These are phyloP conservation scores for Papilio aristodemus DNA, from an alignment of 1,140 invertebrate species.

Conservation along the genomic window DNA sequence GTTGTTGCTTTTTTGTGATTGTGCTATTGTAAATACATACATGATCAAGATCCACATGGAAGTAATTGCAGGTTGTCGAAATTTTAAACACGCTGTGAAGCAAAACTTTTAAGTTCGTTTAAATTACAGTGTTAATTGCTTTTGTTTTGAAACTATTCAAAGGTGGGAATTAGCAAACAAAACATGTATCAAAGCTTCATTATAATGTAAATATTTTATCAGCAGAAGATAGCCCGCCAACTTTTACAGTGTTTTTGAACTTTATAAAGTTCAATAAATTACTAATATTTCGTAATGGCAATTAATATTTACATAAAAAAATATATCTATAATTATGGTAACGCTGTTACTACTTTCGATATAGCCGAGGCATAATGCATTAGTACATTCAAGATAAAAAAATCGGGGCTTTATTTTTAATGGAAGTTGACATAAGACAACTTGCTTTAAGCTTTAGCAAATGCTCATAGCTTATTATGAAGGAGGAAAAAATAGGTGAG, in stretches of 20 bases:
- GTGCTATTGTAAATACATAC: neutral
- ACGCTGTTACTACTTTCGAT: too few species aligned
- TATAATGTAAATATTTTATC: constrained; percentile 7
- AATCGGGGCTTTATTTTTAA: too few species aligned
- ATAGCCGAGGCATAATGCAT: too few species aligned
- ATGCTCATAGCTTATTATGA: too few species aligned
- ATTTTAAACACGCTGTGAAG: constrained; percentile 36
- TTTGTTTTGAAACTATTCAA: constrained; percentile 50
- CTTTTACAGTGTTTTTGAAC: neutral
- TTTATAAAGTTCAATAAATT: too few species aligned
- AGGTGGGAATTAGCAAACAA: constrained; percentile 41
- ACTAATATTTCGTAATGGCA: too few species aligned
- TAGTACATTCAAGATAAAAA: too few species aligned
- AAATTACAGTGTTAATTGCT: constrained; percentile 44
- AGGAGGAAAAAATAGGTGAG: neutral
- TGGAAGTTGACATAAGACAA: too few species aligned
- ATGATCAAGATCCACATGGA: too few species aligned
- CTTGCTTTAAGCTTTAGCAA: too few species aligned
- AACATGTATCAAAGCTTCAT: constrained; percentile 25
- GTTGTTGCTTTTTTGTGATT: neutral
- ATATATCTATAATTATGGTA: too few species aligned
- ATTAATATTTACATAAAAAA: too few species aligned
- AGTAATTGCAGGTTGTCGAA: neutral
- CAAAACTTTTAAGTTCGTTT: constrained; percentile 33
- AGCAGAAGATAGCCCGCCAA: neutral